Conservation (phyloP, 2,888 invertebrate species). For the Parnassius glacialis region DNA sequence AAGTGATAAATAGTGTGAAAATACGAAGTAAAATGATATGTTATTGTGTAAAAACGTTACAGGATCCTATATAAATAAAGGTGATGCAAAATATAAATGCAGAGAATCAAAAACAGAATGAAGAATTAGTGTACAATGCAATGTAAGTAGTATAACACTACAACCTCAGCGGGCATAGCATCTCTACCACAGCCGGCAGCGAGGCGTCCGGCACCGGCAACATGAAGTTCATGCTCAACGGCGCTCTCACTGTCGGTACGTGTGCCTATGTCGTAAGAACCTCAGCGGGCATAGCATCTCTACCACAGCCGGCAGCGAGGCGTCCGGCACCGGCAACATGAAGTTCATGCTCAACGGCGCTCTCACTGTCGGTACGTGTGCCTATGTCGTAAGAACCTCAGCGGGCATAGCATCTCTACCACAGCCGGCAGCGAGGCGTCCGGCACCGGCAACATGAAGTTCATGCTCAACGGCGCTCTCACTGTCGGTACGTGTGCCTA, state of each 20-base stretch:
- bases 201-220: conserved; percentile 99
- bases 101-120: too few relatives aligned
- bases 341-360: conserved; percentile 99
- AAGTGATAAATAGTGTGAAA: too few relatives aligned
- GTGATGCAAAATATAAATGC: too few relatives aligned
- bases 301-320: conserved; percentile 98
- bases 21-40: too few relatives aligned
- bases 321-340: conserved; percentile 99
- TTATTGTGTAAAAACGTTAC: too few relatives aligned
- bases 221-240: conserved; percentile 99
- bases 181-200: conserved; percentile 93
- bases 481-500: conserved; percentile 88
- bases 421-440: conserved; percentile 99
- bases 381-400: conserved; percentile 75
- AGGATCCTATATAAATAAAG: too few relatives aligned
- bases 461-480: conserved; percentile 98
- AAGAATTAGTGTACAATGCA: too few relatives aligned
- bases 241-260: conserved; percentile 97
- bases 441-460: conserved; percentile 99
- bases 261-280: conserved; percentile 56
- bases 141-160: too few relatives aligned
- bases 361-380: conserved; percentile 91
- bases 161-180: conserved; percentile 97
- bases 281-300: conserved; percentile 99
- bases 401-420: conserved; percentile 94